Percentiles rank a stretch among this genome's conserved stretches.
phyloP scores from a whole-genome alignment of 2,113 vertebrate genomes.

The Oreamnos americanus region DNA sequence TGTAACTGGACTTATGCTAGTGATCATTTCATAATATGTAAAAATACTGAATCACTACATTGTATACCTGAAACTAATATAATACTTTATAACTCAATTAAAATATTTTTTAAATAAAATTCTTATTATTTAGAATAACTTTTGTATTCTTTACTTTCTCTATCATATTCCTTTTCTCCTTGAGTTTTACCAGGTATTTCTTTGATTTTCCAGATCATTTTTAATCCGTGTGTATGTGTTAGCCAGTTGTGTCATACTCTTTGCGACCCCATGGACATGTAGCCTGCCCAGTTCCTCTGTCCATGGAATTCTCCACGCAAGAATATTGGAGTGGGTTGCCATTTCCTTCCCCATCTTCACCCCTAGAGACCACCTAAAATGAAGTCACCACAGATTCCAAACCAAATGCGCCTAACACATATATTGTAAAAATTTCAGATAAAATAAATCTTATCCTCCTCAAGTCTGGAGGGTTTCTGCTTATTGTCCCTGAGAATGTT shows the following conservation, averaged over 20 bases:
- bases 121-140: background rate
- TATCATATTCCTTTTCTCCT: background rate
- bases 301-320: background rate
- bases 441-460: conserved; percentile 55
- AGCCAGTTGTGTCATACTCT: background rate
- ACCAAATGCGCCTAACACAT: conserved; percentile 65
- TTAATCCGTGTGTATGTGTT: background rate
- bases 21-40: background rate
- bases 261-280: background rate
- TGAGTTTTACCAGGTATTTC: background rate
- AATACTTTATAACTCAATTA: background rate
- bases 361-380: background rate
- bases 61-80: background rate
- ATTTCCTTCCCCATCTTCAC: background rate
- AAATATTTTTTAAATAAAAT: background rate
- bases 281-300: background rate
- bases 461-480: conserved; percentile 62
- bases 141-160: background rate
- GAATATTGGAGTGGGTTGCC: background rate
- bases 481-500: conserved; percentile 70
- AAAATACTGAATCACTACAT: background rate
- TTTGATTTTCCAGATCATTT: background rate
- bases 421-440: conserved; percentile 43
- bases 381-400: conserved; percentile 23
- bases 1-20: background rate